Percentiles rank a stretch among this genome's conserved stretches.
Evolutionary conservation across 2,888 invertebrate genomes (phyloP).

Genomic region (Stratiomys singularior): DNA sequence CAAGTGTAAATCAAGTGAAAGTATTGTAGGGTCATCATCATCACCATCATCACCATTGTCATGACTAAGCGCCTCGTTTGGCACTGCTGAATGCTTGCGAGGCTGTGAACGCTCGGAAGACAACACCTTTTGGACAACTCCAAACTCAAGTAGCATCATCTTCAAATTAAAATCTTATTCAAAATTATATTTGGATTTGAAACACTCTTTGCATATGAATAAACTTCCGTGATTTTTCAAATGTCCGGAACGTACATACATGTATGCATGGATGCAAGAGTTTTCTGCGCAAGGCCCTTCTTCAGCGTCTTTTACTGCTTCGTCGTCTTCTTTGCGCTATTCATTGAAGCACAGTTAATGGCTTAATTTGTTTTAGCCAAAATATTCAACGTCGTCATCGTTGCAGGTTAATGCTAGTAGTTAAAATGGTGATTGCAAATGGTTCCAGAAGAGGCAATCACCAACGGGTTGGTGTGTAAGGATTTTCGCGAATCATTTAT

Average conservation of each 20-base stretch:
- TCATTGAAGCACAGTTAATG: neutral
- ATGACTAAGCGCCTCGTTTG: neutral
- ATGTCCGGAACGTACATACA: too few species aligned
- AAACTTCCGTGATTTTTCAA: conserved; percentile 1
- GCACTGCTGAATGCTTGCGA: neutral
- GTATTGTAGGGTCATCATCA: neutral
- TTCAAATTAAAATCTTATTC: conserved; percentile 7
- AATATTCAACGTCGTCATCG: neutral
- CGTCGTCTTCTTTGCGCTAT: neutral
- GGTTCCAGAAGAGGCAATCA: neutral
- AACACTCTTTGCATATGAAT: neutral
- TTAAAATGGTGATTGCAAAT: neutral
- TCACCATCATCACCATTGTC: neutral
- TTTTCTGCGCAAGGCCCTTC: neutral
- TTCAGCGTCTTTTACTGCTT: too few species aligned
- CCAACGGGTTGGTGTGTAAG: too few species aligned
- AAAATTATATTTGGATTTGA: neutral
- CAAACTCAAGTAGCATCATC: conserved; percentile 10
- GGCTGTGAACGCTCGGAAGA: neutral
- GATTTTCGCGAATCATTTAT: too few species aligned
- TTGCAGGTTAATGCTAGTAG: neutral
- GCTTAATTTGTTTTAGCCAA: neutral
- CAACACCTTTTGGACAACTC: neutral
- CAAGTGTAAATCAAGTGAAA: conserved; percentile 11
- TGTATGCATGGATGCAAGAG: neutral